Base-by-base conservation (phyloP, 2,888 invertebrate genomes). In the Serrognathus titanus region DNA sequence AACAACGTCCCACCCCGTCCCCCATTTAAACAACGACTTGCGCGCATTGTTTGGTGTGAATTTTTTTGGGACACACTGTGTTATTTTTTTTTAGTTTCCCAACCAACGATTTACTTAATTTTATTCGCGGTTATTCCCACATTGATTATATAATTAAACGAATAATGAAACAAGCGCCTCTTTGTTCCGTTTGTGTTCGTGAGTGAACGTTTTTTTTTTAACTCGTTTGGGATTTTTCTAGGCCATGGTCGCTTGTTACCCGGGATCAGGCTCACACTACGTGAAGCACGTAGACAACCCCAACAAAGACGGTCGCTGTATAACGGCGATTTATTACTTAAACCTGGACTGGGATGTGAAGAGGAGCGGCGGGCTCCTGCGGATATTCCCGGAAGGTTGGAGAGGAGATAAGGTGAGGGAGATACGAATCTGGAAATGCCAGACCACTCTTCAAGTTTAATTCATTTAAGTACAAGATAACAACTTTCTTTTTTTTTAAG, bases 181-280 rank as follows among this genome's bases (percentile, higher is more conserved):
- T 31, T 31, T 31, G 24, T 31, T 31, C 24, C 3, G 16, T 31
- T 31, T 31, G 24, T 7, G 6, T 5, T 0, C 4, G 12, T 40
- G 40, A 6, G 11, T 40, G 40, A 39, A 12, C 3, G 16, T 16
- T 1, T 40, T 11, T 40, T 40, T 12, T 12, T 1, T 40, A 40
- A 39, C 2, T 39, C n/a, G 13, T 41, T 13, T 41, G 12, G n/a
- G 12, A 41, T 12, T 41, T 41, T 20, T 81, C 13, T 79, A 97
- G 97, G 97, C 97, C 36, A 98, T 98, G 98, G 92, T 98, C 39
- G 97, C 98, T 39, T 97, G 97, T 75, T 98, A 98, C 77, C 98
- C 97, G 0, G 97, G 97, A 35, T 87, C 88, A 51, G 95, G 95
- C 54, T 89, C 94, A 9, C 92, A 93, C 73, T 98, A 98, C 78